Evolutionary conservation across 2,888 invertebrate genomes (phyloP).

Genomic region (Conistra vaccinii): DNA sequence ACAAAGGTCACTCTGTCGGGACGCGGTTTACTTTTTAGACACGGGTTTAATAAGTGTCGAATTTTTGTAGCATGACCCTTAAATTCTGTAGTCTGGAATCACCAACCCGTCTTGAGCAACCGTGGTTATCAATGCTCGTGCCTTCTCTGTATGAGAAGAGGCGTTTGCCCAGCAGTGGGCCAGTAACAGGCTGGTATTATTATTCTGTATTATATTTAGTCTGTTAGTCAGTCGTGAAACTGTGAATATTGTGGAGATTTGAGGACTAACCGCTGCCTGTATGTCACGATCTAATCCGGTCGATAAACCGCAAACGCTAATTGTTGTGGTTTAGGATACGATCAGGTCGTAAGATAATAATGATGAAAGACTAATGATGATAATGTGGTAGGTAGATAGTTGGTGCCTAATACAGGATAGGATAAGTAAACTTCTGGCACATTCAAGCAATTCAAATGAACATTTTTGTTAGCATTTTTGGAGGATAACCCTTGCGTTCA

Average conservation of each 20-base stretch:
- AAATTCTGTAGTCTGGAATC: too few species aligned
- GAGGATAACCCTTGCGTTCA: background rate
- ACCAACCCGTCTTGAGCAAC: too few species aligned
- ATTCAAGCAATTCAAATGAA: too few species aligned
- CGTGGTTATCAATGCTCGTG: too few species aligned
- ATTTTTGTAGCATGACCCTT: too few species aligned
- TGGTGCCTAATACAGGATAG: background rate
- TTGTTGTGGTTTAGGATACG: constrained; percentile 41
- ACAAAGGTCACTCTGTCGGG: too few species aligned
- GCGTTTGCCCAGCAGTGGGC: too few species aligned
- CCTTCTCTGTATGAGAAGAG: too few species aligned
- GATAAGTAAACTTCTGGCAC: background rate
- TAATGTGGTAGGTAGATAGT: background rate
- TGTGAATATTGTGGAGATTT: constrained; percentile 1
- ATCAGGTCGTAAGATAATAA: background rate
- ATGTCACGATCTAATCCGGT: constrained; percentile 17
- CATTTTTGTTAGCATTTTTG: background rate
- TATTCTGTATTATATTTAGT: too few species aligned
- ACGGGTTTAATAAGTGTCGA: too few species aligned
- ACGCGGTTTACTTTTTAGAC: too few species aligned
- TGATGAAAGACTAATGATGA: background rate
- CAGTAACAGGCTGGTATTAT: too few species aligned
- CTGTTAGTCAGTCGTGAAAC: background rate
- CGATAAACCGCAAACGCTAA: constrained; percentile 41
- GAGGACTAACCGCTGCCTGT: background rate